Evolutionary conservation across 2,888 invertebrate species (phyloP), one percentile per base, ranked within the genome.

Genomic region (Barypeithes pellucidus): DNA sequence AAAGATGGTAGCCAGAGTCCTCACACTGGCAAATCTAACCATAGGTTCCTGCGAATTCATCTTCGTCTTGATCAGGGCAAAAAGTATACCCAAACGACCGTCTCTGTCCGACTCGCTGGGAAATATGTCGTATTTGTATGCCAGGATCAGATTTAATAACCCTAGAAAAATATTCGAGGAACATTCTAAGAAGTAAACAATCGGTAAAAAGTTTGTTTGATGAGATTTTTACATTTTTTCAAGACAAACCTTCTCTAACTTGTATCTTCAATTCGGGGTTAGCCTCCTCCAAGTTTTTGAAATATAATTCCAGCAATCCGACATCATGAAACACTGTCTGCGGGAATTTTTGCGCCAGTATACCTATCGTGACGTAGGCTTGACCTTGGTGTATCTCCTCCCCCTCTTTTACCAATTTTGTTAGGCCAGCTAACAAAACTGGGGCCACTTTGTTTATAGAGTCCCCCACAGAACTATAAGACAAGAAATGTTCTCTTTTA

Each of bases 1-100:
- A 85, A 96, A 97, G 77, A 96, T 93, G 7, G 91, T 90, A 2
- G 93, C 91, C 0, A 95, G 89, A 81, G 95, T 96, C 73, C 94
- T 90, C 81, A 94, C 94, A 2, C 95, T 94, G 43, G 95, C 92
- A 86, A 94, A 93, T 71, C 97, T 89, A 43, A 94, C 92, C 87
- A 94, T 93, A 1, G 92, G 88, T 79, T 95, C 92, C 16, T 93
- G 92, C 41, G 91, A 90, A 87, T 93, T 89, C 82, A 95, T 91
- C 87, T 94, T 91, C 85, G 92, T 88, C 82, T 94, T 89, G 16
- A 93, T 86, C 79, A 94, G 87, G n/a, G 91, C 91, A 80, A 84
- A 84, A 18, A 86, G 74, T 22, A 85, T 82, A 74, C 83, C 82
- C 57, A 86, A 78, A 20, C 86, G 78, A 5, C 84, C 84, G 71